phyloP scores from a whole-genome alignment of 23 tunicate genomes.

The Halocynthia roretzi region DNA sequence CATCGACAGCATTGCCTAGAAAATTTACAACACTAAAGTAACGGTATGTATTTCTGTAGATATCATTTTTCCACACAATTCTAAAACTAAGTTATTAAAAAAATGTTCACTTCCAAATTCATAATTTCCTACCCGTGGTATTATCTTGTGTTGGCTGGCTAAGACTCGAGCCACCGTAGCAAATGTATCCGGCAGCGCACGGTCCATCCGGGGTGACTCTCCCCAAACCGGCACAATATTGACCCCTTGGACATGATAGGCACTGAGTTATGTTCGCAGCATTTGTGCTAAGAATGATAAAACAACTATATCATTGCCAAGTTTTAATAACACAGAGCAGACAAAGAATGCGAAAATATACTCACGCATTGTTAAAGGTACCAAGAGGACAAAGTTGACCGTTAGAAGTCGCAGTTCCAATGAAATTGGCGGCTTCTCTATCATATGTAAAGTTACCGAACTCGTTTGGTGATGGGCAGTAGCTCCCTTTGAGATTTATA shows the following conservation, averaged over 20 bases:
- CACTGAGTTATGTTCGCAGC: conserved; percentile 17
- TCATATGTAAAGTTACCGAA: conserved; percentile 45
- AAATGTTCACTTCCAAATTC: neutral
- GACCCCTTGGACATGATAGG: conserved; percentile 74
- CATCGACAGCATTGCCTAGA: conserved; percentile 34
- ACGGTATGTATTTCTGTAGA: too few relatives aligned
- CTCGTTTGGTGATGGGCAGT: conserved; percentile 65
- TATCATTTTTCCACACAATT: too few relatives aligned
- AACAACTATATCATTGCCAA: neutral
- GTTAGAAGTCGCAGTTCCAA: conserved; percentile 48
- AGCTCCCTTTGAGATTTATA: conserved; percentile 53
- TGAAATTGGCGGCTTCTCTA: conserved; percentile 13
- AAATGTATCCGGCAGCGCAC: conserved; percentile 92
- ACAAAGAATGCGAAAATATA: neutral
- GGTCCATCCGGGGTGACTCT: conserved; percentile 56
- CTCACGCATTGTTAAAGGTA: conserved; percentile 61
- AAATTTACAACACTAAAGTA: neutral
- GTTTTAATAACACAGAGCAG: neutral
- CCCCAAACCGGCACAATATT: conserved; percentile 45
- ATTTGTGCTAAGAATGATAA: conserved; percentile 4
- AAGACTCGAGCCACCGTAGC: conserved; percentile 70
- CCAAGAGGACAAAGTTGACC: conserved; percentile 79
- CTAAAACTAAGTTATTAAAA: neutral
- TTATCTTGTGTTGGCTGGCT: conserved; percentile 64
- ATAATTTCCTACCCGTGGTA: conserved; percentile 23